Percentiles rank a stretch among this genome's conserved stretches.
Evolutionary conservation across 2,888 invertebrate genomes (phyloP).

Genomic region (Syrphus vitripennis): DNA sequence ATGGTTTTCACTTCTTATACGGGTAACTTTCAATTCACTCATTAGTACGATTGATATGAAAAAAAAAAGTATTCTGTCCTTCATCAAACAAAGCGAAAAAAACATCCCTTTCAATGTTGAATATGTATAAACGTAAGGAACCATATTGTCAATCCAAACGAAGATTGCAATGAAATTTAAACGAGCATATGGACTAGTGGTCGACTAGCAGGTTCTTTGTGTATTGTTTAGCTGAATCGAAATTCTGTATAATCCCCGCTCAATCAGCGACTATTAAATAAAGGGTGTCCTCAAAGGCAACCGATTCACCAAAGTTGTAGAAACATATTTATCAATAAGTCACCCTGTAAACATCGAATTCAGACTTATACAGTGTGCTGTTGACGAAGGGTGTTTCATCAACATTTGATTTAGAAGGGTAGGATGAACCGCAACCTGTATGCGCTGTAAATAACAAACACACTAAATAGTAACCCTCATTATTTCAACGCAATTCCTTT

Average conservation of each 20-base stretch:
- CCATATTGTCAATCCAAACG: conserved; percentile 72
- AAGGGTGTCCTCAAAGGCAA: conserved; percentile 24
- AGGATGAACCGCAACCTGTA: conserved; percentile 70
- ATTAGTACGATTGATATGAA: conserved; percentile 36
- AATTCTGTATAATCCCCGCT: conserved; percentile 64
- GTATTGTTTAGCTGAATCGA: conserved; percentile 50
- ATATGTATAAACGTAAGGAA: conserved; percentile 41
- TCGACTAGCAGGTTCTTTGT: conserved; percentile 69
- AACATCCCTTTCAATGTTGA: conserved; percentile 38
- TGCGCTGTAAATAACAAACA: conserved; percentile 54
- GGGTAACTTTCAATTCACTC: conserved; percentile 51
- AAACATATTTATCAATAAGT: neutral
- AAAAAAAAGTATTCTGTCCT: neutral
- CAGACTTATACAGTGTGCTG: neutral
- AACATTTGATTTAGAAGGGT: conserved; percentile 43
- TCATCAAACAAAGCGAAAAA: conserved; percentile 27
- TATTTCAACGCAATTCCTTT: conserved; percentile 63
- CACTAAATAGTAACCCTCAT: conserved; percentile 56
- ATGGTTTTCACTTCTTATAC: conserved; percentile 27
- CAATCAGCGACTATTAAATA: conserved; percentile 69
- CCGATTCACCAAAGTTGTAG: neutral
- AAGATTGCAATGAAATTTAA: conserved; percentile 72
- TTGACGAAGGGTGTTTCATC: neutral
- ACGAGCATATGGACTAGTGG: conserved; percentile 76
- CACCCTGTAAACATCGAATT: conserved; percentile 48